These are phyloP conservation scores for Hypsopygia costalis DNA, from an alignment of 2,888 invertebrate genomes.

Conservation along the genomic window DNA sequence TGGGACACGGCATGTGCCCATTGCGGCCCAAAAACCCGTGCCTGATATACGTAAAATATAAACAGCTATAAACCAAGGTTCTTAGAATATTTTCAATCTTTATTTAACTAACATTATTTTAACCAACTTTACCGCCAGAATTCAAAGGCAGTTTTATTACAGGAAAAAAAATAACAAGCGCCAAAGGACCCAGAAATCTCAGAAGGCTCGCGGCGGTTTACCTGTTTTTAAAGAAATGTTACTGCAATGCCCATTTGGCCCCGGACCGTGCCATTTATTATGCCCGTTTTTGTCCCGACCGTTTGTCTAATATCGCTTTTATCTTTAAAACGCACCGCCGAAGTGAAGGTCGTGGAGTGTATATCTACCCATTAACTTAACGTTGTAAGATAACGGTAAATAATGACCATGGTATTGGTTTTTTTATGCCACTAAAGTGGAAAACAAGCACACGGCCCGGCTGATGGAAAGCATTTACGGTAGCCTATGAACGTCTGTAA, in stretches of 20 bases:
- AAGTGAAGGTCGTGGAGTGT: conserved; percentile 18
- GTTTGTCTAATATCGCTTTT: conserved; percentile 44
- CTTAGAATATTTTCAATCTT: no score
- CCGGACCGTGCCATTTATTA: conserved; percentile 59
- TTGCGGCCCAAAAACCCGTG: no score
- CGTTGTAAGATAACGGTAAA: conserved; percentile 4
- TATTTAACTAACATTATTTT: no score
- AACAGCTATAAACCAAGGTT: no score
- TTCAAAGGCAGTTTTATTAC: conserved; percentile 32
- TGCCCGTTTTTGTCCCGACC: conserved; percentile 35
- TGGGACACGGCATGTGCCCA: no score
- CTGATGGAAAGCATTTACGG: no score
- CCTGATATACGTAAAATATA: no score
- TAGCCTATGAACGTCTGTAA: no score
- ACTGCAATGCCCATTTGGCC: conserved; percentile 43
- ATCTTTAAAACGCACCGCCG: conserved; percentile 40
- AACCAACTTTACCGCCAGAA: no score
- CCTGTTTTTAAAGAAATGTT: conserved; percentile 42
- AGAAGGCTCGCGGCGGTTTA: conserved; percentile 48
- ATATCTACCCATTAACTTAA: conserved; percentile 6
- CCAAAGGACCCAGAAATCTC: conserved; percentile 23
- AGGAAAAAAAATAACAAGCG: conserved; percentile 11
- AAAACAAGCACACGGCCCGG: no score
- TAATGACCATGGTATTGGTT: conserved; percentile 21
- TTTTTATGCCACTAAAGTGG: no score